phyloP scores from a whole-genome alignment of 2,888 invertebrate species.

The Cordylochernes scorpioides region DNA sequence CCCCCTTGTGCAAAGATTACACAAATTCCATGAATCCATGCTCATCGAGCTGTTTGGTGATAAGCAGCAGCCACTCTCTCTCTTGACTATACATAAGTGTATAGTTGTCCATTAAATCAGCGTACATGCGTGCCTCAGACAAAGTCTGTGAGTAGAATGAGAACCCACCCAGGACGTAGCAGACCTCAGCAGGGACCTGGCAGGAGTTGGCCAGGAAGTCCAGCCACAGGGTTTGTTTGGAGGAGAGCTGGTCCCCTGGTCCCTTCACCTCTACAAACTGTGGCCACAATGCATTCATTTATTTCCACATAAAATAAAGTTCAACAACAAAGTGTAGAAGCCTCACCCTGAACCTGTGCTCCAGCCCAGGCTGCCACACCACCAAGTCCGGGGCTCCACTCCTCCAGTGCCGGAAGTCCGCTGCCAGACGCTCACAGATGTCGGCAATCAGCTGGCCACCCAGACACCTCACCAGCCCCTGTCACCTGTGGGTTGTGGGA shows the following conservation, averaged over 20 bases:
- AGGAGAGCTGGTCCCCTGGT: conserved; percentile 46
- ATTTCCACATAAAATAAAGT: too few species aligned
- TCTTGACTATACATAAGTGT: too few species aligned
- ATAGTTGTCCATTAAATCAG: too few species aligned
- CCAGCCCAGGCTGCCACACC: conserved; percentile 39
- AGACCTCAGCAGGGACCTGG: conserved; percentile 41
- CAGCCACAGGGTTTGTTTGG: conserved; percentile 58
- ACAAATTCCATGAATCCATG: too few species aligned
- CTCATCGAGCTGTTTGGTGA: too few species aligned
- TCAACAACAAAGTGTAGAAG: too few species aligned
- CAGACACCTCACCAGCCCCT: conserved; percentile 29
- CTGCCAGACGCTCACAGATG: conserved; percentile 33
- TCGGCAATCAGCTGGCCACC: conserved; percentile 28
- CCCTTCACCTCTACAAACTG: conserved; percentile 62
- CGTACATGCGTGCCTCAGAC: too few species aligned
- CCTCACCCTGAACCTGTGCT: conserved; percentile 21
- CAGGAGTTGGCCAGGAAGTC: conserved; percentile 34
- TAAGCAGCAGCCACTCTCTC: too few species aligned
- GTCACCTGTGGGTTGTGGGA: too few species aligned
- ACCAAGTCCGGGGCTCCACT: conserved; percentile 60
- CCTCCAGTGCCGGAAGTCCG: conserved; percentile 32
- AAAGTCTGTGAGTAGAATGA: too few species aligned
- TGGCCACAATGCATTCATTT: too few species aligned
- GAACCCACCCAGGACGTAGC: conserved; percentile 33
- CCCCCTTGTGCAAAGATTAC: too few species aligned